Evolutionary conservation across 2,113 vertebrate genomes (phyloP).

Genomic region (Nycticorax nycticorax): DNA sequence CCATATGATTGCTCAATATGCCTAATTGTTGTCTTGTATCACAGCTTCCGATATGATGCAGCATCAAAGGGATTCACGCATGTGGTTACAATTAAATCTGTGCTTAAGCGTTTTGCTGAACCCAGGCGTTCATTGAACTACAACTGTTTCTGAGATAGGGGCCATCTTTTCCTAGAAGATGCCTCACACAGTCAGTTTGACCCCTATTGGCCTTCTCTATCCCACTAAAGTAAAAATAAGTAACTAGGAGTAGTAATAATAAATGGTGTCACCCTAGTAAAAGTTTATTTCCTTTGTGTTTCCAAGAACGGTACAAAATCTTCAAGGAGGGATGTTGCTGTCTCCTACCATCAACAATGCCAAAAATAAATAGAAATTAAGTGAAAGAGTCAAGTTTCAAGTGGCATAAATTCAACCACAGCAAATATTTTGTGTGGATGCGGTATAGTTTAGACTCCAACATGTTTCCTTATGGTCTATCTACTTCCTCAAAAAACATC

Average conservation of each 20-base stretch:
- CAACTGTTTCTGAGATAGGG: not conserved
- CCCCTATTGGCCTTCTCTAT: not conserved
- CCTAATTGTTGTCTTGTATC: not conserved
- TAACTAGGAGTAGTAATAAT: conserved; percentile 14
- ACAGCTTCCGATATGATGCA: not conserved
- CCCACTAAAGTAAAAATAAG: conserved; percentile 43
- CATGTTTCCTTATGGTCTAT: not conserved
- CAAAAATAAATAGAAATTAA: conserved; percentile 27
- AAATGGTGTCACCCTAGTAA: not conserved
- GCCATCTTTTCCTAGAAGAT: not conserved
- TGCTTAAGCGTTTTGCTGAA: not conserved
- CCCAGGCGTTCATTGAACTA: not conserved
- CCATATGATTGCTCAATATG: not conserved
- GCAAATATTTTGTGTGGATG: conserved; percentile 10
- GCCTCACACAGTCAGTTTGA: conserved; percentile 8
- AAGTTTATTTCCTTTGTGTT: not conserved
- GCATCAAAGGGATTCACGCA: conserved; percentile 3
- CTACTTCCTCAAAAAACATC: conserved; percentile 38
- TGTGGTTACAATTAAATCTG: conserved; percentile 45
- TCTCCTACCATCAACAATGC: not conserved
- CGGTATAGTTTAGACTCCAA: not conserved
- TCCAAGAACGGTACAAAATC: not conserved
- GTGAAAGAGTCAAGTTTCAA: conserved; percentile 3
- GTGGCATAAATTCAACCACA: conserved; percentile 2
- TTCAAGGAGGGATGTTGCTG: not conserved